These are phyloP conservation scores for Pedetes capensis DNA, from an alignment of 2,113 vertebrate genomes.

Conservation along the genomic window DNA sequence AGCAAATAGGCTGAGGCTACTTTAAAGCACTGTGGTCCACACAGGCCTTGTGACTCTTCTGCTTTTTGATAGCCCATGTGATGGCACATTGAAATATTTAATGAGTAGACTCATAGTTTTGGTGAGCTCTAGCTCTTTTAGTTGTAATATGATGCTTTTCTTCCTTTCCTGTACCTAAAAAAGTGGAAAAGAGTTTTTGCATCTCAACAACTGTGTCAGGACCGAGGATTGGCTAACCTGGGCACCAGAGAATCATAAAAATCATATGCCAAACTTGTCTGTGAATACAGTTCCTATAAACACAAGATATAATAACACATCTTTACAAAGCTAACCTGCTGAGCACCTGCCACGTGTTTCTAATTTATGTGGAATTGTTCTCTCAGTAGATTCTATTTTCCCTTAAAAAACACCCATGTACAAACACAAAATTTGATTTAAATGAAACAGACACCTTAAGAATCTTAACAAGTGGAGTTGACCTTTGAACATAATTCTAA, in stretches of 20 bases:
- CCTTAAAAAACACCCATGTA: conserved; percentile 39
- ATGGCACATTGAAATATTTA: not conserved
- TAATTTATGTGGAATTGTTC: conserved; percentile 80
- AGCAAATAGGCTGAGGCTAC: not conserved
- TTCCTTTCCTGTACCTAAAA: not conserved
- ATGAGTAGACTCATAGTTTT: not conserved
- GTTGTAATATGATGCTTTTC: not conserved
- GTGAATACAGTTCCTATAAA: conserved; percentile 80
- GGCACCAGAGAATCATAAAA: conserved; percentile 76
- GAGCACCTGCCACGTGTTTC: conserved; percentile 82
- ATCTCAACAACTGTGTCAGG: not conserved
- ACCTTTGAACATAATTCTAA: conserved; percentile 75
- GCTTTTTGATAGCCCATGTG: not conserved
- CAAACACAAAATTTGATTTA: conserved; percentile 75
- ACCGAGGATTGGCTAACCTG: conserved; percentile 6
- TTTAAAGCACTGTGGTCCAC: not conserved
- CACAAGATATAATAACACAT: conserved; percentile 74
- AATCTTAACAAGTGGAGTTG: conserved; percentile 79
- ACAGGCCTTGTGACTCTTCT: not conserved
- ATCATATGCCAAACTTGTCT: conserved; percentile 62
- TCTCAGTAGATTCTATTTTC: conserved; percentile 72
- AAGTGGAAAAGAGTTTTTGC: conserved; percentile 40
- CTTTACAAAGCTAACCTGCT: conserved; percentile 80
- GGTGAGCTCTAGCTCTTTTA: not conserved
- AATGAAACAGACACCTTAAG: conserved; percentile 82